These are phyloP conservation scores for Heterodera schachtii DNA, from an alignment of 1,140 invertebrate genomes.

Conservation along the genomic window DNA sequence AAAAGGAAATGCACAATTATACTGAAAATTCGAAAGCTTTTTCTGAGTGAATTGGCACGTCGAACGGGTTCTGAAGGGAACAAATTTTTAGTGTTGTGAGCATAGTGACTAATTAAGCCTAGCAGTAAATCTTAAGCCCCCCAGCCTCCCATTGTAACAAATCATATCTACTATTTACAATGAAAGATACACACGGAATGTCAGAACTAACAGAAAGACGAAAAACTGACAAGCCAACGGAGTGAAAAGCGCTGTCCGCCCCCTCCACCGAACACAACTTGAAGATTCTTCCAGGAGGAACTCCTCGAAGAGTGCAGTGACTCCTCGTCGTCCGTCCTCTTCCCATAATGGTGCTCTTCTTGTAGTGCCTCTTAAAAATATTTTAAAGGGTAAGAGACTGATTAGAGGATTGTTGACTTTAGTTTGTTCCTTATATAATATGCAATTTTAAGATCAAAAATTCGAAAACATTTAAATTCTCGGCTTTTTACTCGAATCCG, in stretches of 20 bases:
- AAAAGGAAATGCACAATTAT: slow-evolving; percentile 30
- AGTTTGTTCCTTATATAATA: too few relatives aligned
- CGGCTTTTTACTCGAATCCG: too few relatives aligned
- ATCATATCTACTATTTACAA: too few relatives aligned
- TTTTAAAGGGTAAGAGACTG: too few relatives aligned
- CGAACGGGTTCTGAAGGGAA: slow-evolving; percentile 65
- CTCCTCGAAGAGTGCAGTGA: not conserved
- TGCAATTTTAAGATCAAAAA: too few relatives aligned
- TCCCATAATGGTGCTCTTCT: not conserved
- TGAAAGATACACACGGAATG: too few relatives aligned
- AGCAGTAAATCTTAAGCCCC: too few relatives aligned
- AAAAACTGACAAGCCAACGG: slow-evolving; percentile 60
- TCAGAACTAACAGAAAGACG: slow-evolving; percentile 44
- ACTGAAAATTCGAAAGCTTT: slow-evolving; percentile 64
- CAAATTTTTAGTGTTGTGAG: not conserved
- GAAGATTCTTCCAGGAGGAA: slow-evolving; percentile 66
- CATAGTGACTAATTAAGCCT: too few relatives aligned
- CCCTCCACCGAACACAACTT: slow-evolving; percentile 67
- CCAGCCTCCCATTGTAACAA: too few relatives aligned
- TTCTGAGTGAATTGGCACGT: slow-evolving; percentile 53
- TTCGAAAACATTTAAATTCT: too few relatives aligned
- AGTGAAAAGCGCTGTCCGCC: slow-evolving; percentile 23
- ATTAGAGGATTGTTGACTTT: too few relatives aligned
- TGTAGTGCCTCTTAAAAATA: not conserved
- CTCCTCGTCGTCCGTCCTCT: slow-evolving; percentile 11